A percentile compares a stretch with the other conserved stretches of the same genome.
Conservation (phyloP, 2,797 vertebrate species). For the Furcifer pardalis region DNA sequence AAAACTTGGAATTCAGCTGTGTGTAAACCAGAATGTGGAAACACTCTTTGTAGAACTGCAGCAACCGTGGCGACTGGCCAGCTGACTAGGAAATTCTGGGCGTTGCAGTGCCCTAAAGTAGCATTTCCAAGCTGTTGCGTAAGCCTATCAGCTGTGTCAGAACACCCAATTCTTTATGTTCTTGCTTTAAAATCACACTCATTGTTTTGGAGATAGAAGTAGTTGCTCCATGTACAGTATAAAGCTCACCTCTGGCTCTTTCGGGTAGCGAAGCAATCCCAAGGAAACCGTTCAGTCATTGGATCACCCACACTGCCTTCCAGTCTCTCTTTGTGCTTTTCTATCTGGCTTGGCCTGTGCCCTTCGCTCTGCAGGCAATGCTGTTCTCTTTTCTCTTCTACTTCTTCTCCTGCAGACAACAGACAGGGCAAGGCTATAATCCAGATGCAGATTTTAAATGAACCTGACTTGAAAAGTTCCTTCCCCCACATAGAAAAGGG, state of each 20-base stretch:
- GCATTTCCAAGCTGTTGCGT: neutral
- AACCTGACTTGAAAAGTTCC: slow-evolving; percentile 68
- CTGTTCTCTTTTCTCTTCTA: slow-evolving; percentile 37
- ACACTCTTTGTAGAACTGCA: too few species aligned
- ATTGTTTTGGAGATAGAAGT: neutral
- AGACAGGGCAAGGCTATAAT: slow-evolving; percentile 62
- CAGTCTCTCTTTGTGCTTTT: neutral
- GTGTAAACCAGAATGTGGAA: too few species aligned
- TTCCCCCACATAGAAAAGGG: slow-evolving; percentile 58
- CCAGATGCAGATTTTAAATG: slow-evolving; percentile 69
- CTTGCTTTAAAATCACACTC: neutral
- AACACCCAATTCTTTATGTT: neutral
- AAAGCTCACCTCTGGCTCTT: accelerated
- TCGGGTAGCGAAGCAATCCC: slow-evolving; percentile 12
- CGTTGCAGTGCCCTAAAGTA: too few species aligned
- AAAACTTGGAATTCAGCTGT: too few species aligned
- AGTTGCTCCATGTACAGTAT: neutral
- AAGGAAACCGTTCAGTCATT: neutral
- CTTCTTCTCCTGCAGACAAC: slow-evolving; percentile 53
- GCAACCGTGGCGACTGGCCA: too few species aligned
- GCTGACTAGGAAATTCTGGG: too few species aligned
- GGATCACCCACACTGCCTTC: neutral
- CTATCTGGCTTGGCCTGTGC: neutral
- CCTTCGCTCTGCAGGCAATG: slow-evolving; percentile 27
- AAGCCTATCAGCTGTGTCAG: accelerated